phyloP scores from a whole-genome alignment of 2,113 vertebrate genomes.

The Baryphthengus martii region DNA sequence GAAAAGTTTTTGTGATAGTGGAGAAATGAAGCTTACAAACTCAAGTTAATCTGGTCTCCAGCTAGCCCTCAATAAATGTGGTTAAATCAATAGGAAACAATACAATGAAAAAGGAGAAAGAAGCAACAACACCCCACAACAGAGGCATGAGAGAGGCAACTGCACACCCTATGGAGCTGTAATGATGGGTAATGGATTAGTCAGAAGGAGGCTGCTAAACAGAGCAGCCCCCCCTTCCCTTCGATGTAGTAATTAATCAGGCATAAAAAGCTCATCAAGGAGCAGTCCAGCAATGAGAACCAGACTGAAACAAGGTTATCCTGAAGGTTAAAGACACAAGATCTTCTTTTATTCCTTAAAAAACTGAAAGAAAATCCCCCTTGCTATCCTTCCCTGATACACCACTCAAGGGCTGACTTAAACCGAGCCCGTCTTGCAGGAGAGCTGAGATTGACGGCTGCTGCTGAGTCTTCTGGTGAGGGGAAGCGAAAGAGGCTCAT shows the following conservation, averaged over 20 bases:
- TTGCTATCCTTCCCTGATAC: neutral
- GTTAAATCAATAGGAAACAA: neutral
- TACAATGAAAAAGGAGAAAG: neutral
- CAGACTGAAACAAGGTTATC: slow-evolving; percentile 61
- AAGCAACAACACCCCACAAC: neutral
- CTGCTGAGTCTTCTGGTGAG: neutral
- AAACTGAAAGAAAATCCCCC: neutral
- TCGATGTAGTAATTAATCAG: slow-evolving; percentile 67
- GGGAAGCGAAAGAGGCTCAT: neutral
- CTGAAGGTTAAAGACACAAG: slow-evolving; percentile 62
- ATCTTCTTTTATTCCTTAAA: slow-evolving; percentile 44
- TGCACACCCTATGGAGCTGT: neutral
- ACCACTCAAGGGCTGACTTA: neutral
- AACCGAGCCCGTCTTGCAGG: neutral
- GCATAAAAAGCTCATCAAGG: slow-evolving; percentile 71
- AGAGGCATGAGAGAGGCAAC: neutral
- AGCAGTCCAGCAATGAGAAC: slow-evolving; percentile 54
- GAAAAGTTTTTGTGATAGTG: neutral
- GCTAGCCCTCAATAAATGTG: neutral
- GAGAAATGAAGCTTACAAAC: neutral
- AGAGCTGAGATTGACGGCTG: neutral
- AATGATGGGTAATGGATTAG: neutral
- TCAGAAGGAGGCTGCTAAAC: slow-evolving; percentile 32
- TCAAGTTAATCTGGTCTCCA: neutral
- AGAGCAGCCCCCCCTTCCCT: neutral